Conservation (phyloP, 2,113 vertebrate genomes). For the Apodemus speciosus region DNA sequence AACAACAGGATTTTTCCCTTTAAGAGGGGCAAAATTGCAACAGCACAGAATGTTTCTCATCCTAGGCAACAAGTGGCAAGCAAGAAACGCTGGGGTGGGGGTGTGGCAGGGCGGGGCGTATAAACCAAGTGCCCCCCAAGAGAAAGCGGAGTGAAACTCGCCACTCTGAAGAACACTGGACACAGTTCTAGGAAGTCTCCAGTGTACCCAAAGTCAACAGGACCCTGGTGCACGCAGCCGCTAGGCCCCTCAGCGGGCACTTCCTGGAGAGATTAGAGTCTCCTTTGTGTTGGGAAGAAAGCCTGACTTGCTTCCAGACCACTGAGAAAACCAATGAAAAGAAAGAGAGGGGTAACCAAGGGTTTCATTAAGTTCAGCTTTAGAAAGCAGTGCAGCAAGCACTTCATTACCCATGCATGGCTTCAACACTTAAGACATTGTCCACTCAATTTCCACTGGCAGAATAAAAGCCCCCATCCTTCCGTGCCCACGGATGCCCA, state of each 20-base stretch:
- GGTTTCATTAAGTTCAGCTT: neutral
- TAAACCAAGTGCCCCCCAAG: neutral
- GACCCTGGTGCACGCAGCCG: neutral
- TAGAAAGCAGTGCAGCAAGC: neutral
- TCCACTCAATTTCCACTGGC: neutral
- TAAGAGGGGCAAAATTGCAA: neutral
- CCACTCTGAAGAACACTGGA: neutral
- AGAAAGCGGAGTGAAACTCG: neutral
- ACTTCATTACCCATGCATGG: neutral
- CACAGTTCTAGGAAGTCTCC: neutral
- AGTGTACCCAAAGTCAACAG: neutral
- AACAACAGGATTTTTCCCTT: neutral
- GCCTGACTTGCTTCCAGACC: neutral
- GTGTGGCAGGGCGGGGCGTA: accelerated
- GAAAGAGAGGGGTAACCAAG: neutral
- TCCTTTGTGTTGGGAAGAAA: neutral
- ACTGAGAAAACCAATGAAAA: neutral
- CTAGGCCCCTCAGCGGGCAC: neutral
- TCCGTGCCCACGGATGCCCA: neutral
- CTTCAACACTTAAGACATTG: constrained; percentile 17
- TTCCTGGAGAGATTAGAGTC: neutral
- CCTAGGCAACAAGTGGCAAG: neutral
- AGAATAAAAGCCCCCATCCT: neutral
- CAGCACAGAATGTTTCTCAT: neutral
- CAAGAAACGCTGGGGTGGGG: accelerated